Evolutionary conservation across 2,888 invertebrate species (phyloP), one percentile per base, ranked within the genome.

Genomic region (Polymixis flavicincta): DNA sequence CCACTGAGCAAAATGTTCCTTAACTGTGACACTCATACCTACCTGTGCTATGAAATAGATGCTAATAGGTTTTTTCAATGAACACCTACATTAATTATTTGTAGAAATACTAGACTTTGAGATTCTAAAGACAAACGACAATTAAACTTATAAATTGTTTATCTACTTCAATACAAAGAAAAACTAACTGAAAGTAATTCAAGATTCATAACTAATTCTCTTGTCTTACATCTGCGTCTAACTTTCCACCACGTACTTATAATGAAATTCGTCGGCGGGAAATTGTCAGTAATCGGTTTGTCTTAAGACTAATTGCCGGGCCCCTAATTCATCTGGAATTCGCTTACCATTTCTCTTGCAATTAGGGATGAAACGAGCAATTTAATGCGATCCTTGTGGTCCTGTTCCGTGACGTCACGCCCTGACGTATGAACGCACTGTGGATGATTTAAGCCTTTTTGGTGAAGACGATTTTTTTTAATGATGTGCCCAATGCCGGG

Each of bases 331-430:
- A 89, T 91, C 89, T 90, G 89, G 85, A 90, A 91, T 92, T 91
- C 91, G 88, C 92, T 91, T 93, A 92, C 92, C 90, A 89, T 92
- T 93, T 91, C 90, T 88, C 89, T 85, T 89, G 91, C 92, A 93
- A 94, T 95, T 93, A 94, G 88, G 89, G 83, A 89, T 91, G 94
- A 94, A 95, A 94, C 92, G 92, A 86, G 90, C 89, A 93, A 95
- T 94, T 94, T 94, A 95, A 93, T 86, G 90, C 90, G 83, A 86
- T 85, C 84, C 85, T 85, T 86, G 84, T 69, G 86, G 82, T 84
- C 70, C 45, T 57, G 69, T 63, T 52, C 11, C 8, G 32, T 59
- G 68, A 68, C 57, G 55, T 75, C 50, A 59, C 19, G 22, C 54
- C 45, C 52, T 59, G 59, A 68, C 55, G 50, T 82, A 68, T 72